A percentile compares a stretch with the other conserved stretches of the same genome.
phyloP scores from a whole-genome alignment of 2,888 invertebrate species.

The Tachina grossa region DNA sequence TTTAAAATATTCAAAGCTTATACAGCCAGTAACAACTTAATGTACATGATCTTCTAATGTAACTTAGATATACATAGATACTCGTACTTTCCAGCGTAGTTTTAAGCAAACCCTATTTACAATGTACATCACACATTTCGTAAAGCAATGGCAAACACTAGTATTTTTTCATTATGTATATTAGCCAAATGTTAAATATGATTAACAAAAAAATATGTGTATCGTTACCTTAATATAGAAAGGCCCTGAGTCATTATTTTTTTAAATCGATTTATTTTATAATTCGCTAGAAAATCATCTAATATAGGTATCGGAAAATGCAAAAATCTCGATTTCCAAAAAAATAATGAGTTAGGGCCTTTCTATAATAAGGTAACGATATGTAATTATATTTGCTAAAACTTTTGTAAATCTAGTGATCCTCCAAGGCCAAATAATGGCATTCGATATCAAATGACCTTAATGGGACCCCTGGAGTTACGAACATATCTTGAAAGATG shows the following conservation, averaged over 20 bases:
- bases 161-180: neutral
- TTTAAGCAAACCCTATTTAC: neutral
- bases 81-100: neutral
- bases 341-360: too few relatives aligned
- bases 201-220: neutral
- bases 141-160: neutral
- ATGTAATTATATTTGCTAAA: slow-evolving; percentile 3
- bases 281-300: too few relatives aligned
- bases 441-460: neutral
- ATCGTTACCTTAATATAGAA: too few relatives aligned
- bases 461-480: neutral
- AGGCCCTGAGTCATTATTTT: too few relatives aligned
- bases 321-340: too few relatives aligned
- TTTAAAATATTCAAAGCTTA: neutral
- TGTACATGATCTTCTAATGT: neutral
- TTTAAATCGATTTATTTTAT: too few relatives aligned
- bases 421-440: too few relatives aligned
- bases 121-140: neutral
- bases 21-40: neutral
- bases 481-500: neutral
- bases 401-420: neutral
- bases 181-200: neutral
- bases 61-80: neutral
- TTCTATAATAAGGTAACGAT: too few relatives aligned
- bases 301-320: too few relatives aligned